Percentiles rank a stretch among this genome's conserved stretches.
phyloP scores from a whole-genome alignment of 2,888 invertebrate species.

The Andricus curvator region DNA sequence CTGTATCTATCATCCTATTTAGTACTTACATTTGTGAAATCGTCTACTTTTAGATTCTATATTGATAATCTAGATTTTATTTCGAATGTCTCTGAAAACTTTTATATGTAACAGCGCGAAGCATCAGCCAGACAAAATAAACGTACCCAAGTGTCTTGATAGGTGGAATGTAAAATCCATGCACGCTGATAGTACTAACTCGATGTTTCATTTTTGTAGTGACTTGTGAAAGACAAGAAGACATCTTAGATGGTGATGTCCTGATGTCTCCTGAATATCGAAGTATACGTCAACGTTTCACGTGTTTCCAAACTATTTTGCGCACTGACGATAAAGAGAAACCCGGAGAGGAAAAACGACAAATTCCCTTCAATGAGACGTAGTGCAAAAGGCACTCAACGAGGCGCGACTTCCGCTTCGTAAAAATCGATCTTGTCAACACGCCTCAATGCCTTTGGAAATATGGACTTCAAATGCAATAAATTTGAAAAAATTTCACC shows the following conservation, averaged over 20 bases:
- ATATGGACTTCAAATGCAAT: slow-evolving; percentile 32
- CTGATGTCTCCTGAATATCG: slow-evolving; percentile 33
- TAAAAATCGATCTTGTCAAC: slow-evolving; percentile 39
- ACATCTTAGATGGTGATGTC: slow-evolving; percentile 14
- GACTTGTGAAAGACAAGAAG: background rate
- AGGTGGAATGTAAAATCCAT: background rate
- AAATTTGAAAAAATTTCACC: background rate
- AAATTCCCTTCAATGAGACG: slow-evolving; percentile 25
- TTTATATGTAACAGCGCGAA: background rate
- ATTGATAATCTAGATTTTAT: too few species aligned
- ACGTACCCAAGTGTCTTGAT: background rate
- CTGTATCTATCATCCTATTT: too few species aligned
- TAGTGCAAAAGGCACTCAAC: slow-evolving; percentile 35
- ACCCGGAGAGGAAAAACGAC: slow-evolving; percentile 13
- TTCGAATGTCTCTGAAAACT: background rate
- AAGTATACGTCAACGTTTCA: slow-evolving; percentile 14
- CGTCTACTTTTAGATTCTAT: too few species aligned
- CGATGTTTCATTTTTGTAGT: slow-evolving; percentile 8
- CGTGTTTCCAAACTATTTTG: background rate
- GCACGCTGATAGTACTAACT: background rate
- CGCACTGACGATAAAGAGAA: background rate
- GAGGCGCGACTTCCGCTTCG: slow-evolving; percentile 29
- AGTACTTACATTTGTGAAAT: too few species aligned
- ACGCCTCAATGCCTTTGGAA: slow-evolving; percentile 35
- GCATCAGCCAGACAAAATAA: background rate